Percentiles rank a stretch among this genome's conserved stretches.
Conservation (phyloP, 2,113 vertebrate species). For the Ammospiza nelsoni region DNA sequence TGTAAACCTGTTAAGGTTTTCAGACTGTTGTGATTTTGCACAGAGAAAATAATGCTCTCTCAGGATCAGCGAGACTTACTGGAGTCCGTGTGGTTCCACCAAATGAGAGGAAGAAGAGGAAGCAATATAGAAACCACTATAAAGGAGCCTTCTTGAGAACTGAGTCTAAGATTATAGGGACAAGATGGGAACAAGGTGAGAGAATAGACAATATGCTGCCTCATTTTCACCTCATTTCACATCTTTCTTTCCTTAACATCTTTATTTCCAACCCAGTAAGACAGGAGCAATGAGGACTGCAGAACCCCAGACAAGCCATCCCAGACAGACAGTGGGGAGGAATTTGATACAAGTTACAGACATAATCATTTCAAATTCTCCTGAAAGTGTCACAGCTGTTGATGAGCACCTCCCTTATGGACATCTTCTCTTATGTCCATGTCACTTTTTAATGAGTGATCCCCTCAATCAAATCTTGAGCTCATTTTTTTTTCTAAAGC, state of each 20-base stretch:
- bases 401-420: fast-evolving
- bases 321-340: not conserved
- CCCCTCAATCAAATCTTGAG: not conserved
- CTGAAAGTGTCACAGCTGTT: not conserved
- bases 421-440: not conserved
- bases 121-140: not conserved
- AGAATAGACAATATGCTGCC: not conserved
- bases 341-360: not conserved
- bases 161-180: fast-evolving
- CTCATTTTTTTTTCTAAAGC: not conserved
- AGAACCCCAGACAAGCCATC: not conserved
- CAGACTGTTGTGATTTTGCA: not conserved
- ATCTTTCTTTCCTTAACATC: not conserved
- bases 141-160: not conserved
- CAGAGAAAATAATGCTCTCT: not conserved
- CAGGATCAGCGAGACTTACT: not conserved
- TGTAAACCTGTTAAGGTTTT: not conserved
- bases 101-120: not conserved
- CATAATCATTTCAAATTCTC: not conserved
- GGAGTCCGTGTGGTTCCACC: not conserved
- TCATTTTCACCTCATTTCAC: not conserved
- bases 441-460: not conserved
- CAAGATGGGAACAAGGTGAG: not conserved
- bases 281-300: not conserved
- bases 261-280: not conserved